Conservation (phyloP, 2,888 invertebrate genomes). For the Acrocyrtus sp. region DNA sequence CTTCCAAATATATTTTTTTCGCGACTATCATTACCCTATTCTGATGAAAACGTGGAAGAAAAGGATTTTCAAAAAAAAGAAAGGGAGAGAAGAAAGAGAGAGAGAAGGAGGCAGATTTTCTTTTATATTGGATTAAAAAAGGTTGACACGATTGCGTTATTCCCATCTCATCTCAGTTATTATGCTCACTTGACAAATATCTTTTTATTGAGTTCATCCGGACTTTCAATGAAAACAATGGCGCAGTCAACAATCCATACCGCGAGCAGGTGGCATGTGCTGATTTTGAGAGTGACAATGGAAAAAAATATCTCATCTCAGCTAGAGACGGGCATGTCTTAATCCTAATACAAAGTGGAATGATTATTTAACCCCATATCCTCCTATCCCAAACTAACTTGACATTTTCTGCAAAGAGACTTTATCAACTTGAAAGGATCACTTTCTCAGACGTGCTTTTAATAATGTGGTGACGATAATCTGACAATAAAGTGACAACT, state of each 20-base stretch:
- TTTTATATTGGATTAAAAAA: too few species aligned
- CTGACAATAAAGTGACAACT: background rate
- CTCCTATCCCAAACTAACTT: too few species aligned
- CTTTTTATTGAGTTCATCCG: background rate
- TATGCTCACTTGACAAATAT: background rate
- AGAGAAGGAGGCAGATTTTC: too few species aligned
- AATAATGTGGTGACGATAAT: constrained; percentile 33
- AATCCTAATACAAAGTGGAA: background rate
- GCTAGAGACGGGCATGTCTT: too few species aligned
- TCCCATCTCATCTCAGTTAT: background rate
- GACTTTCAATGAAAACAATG: background rate
- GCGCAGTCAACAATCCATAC: background rate
- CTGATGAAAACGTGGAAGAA: too few species aligned
- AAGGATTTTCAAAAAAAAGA: too few species aligned
- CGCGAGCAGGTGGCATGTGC: background rate
- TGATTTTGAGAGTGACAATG: background rate
- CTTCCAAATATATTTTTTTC: too few species aligned
- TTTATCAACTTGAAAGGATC: background rate
- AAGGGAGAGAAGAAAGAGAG: too few species aligned
- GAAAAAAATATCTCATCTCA: too few species aligned
- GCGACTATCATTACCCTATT: too few species aligned
- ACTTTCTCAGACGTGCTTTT: constrained; percentile 35
- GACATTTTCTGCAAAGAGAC: too few species aligned
- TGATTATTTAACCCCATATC: too few species aligned
- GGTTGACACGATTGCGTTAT: background rate